Conservation (phyloP, 37 sponge, comb jelly and placozoan genomes). For the Bolinopsis microptera region DNA sequence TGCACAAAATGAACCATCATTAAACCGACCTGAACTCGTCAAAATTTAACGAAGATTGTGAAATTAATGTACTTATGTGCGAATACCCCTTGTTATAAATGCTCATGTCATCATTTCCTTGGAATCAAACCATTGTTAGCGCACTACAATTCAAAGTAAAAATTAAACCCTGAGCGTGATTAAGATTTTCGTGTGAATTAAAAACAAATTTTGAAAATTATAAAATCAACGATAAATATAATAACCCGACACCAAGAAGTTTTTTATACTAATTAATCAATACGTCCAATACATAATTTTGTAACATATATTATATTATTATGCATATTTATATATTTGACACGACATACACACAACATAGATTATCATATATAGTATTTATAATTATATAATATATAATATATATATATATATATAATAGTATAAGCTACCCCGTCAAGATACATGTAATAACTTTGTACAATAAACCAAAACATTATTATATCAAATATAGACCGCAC, state of each 20-base stretch:
- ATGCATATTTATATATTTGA: background rate
- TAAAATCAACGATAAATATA: slow-evolving; percentile 54
- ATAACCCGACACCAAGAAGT: background rate
- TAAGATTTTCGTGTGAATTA: slow-evolving; percentile 29
- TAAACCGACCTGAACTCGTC: background rate
- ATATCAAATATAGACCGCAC: slow-evolving; percentile 53
- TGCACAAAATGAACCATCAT: background rate
- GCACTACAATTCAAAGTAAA: slow-evolving; percentile 20
- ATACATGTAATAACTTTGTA: slow-evolving; percentile 35
- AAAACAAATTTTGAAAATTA: slow-evolving; percentile 62
- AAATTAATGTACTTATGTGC: background rate
- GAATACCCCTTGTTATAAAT: too few relatives aligned
- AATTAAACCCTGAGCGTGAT: slow-evolving; percentile 5
- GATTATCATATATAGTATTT: background rate
- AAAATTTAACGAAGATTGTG: background rate
- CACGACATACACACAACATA: slow-evolving; percentile 18
- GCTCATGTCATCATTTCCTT: background rate
- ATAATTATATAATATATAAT: background rate
- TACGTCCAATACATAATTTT: background rate
- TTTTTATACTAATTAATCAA: background rate
- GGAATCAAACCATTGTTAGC: background rate
- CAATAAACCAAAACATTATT: slow-evolving; percentile 26
- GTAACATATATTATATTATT: background rate
- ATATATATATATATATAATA: background rate
- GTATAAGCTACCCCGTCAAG: slow-evolving; percentile 46